Conservation (phyloP, 2,113 vertebrate genomes). For the Plestiodon gilberti region DNA sequence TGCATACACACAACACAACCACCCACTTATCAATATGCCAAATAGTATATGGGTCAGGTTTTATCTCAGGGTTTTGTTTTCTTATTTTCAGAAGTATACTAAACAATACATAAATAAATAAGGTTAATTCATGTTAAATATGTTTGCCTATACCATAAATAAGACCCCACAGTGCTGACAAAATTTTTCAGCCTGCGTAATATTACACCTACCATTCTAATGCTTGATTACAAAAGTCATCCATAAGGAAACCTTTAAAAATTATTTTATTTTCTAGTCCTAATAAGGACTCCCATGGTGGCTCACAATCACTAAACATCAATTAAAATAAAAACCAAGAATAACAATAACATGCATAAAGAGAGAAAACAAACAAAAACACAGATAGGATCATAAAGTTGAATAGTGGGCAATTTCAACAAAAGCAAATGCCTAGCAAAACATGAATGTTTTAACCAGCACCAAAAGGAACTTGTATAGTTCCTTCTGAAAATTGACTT, state of each 20-base stretch:
- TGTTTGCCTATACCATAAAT: neutral
- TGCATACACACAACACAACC: neutral
- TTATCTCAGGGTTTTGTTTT: neutral
- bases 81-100: neutral
- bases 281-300: no score
- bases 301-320: no score
- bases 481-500: neutral
- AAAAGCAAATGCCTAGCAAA: no score
- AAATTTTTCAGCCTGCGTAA: neutral
- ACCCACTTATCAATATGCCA: neutral
- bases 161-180: neutral
- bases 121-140: neutral
- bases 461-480: neutral
- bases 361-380: no score
- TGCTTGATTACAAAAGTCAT: neutral
- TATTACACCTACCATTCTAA: neutral
- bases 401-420: no score
- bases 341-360: no score
- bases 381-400: no score
- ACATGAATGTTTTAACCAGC: no score
- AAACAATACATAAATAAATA: neutral
- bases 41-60: no score
- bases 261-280: no score
- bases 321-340: no score
- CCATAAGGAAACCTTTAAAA: neutral